Evolutionary conservation across 1,140 invertebrate genomes (phyloP).

Genomic region (Drosophila mauritiana): DNA sequence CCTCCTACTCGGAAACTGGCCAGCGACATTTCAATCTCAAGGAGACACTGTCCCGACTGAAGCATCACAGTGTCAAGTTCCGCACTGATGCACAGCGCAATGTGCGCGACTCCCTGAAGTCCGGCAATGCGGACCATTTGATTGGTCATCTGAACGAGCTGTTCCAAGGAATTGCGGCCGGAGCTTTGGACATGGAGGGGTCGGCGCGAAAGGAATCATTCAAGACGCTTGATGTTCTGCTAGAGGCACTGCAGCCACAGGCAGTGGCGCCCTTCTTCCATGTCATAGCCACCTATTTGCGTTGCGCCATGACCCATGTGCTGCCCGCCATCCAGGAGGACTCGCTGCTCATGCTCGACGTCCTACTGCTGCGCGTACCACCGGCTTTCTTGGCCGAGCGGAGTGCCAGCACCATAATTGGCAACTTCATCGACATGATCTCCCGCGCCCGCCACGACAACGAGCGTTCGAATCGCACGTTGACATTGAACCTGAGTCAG

Average conservation of each 20-base stretch:
- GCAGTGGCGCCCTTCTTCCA: slow-evolving; percentile 89
- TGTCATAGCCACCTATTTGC: slow-evolving; percentile 90
- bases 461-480: slow-evolving; percentile 87
- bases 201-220: slow-evolving; percentile 88
- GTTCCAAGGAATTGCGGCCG: slow-evolving; percentile 88
- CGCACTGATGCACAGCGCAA: slow-evolving; percentile 89
- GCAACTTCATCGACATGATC: slow-evolving; percentile 92
- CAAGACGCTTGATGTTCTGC: slow-evolving; percentile 88
- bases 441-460: slow-evolving; percentile 88
- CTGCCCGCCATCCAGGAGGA: slow-evolving; percentile 91
- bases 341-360: slow-evolving; percentile 91
- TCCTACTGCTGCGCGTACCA: slow-evolving; percentile 87
- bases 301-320: slow-evolving; percentile 95
- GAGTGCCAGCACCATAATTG: slow-evolving; percentile 88
- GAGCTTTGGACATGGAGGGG: slow-evolving; percentile 90
- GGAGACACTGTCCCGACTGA: slow-evolving; percentile 90
- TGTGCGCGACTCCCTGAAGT: slow-evolving; percentile 88
- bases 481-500: slow-evolving; percentile 88
- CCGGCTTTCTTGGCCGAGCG: slow-evolving; percentile 87
- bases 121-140: slow-evolving; percentile 84
- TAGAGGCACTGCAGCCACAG: slow-evolving; percentile 86
- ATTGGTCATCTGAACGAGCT: slow-evolving; percentile 88
- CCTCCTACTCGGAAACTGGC: slow-evolving; percentile 86
- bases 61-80: slow-evolving; percentile 91
- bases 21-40: slow-evolving; percentile 91